phyloP scores from a whole-genome alignment of 2,113 vertebrate genomes.

The Micronisus gabar region DNA sequence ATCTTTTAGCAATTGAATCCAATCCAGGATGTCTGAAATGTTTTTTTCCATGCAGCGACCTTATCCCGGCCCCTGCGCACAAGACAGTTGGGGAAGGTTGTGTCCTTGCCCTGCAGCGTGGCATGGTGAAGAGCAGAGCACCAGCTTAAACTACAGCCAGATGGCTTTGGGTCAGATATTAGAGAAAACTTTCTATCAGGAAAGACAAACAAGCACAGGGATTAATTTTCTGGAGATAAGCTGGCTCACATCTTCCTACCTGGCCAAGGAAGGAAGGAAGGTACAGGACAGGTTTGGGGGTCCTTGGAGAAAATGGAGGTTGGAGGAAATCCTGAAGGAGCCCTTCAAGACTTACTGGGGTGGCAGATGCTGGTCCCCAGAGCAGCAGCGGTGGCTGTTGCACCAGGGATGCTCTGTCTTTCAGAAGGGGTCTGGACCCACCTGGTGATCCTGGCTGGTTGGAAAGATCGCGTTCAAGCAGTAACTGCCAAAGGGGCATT shows the following conservation, averaged over 20 bases:
- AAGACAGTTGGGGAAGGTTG: background rate
- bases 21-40: background rate
- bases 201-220: background rate
- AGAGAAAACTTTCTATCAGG: background rate
- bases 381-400: background rate
- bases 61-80: fast-evolving
- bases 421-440: background rate
- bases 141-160: background rate
- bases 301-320: background rate
- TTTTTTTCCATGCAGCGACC: background rate
- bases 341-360: background rate
- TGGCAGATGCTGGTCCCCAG: background rate
- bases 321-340: background rate
- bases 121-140: background rate
- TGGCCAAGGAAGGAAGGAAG: background rate
- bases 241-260: background rate
- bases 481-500: background rate
- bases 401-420: background rate
- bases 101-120: background rate
- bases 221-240: background rate
- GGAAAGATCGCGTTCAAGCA: fast-evolving
- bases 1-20: background rate
- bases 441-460: background rate
- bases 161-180: background rate
- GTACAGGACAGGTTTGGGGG: background rate